Percentiles rank a stretch among this genome's conserved stretches.
Conservation (phyloP, 2,113 vertebrate species). For the Lophochroa leadbeateri region DNA sequence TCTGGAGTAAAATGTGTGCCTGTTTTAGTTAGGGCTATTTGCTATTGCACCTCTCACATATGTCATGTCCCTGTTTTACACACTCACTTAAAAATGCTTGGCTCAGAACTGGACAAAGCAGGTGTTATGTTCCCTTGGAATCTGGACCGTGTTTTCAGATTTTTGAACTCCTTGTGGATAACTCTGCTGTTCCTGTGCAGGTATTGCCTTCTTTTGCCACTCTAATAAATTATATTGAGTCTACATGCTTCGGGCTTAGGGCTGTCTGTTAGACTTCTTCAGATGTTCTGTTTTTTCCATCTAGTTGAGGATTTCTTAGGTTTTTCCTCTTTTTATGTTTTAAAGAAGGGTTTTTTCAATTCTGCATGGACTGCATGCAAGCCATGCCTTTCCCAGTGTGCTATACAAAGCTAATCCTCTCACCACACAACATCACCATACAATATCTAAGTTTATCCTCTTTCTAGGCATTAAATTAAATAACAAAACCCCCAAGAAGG, state of each 20-base stretch:
- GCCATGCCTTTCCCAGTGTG: neutral
- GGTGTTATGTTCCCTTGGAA: neutral
- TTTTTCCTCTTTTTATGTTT: neutral
- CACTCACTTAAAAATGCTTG: neutral
- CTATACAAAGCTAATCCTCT: slow-evolving; percentile 1
- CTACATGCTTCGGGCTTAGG: neutral
- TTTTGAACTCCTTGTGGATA: neutral
- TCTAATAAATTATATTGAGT: neutral
- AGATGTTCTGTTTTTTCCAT: neutral
- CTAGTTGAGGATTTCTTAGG: neutral
- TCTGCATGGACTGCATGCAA: neutral
- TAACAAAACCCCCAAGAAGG: neutral
- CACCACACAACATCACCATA: neutral
- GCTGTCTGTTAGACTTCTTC: neutral
- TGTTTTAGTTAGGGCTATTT: neutral
- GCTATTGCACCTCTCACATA: rapidly evolving
- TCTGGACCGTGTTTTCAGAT: neutral
- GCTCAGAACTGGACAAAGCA: neutral
- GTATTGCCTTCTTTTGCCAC: neutral
- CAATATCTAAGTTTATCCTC: slow-evolving; percentile 7
- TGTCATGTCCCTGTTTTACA: neutral
- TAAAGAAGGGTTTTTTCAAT: slow-evolving; percentile 2
- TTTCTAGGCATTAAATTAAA: slow-evolving; percentile 18
- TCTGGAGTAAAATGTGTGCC: neutral
- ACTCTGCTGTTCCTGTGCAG: neutral